Base-by-base conservation (phyloP, 2,113 vertebrate species). In the Salvelinus sp. region DNA sequence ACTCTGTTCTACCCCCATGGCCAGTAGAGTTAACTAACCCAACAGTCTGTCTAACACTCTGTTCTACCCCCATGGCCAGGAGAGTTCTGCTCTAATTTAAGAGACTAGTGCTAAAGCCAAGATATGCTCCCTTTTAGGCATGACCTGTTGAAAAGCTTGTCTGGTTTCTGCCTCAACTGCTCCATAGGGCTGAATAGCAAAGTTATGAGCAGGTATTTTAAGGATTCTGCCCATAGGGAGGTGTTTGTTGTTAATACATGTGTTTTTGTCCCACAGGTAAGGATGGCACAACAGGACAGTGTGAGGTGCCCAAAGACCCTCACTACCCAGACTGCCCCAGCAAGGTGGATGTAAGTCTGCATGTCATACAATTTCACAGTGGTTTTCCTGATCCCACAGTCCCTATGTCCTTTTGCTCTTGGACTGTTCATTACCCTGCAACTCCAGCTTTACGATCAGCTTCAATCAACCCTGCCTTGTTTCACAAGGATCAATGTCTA, bases 321-420 rank as follows among this genome's bases (percentile, higher is more conserved):
- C 94, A 90, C 76, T 98, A 94, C 85, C 96, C 97, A 2, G 96
- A 99, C 91, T 99, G 97, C 20, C 87, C 94, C 38, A 94, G 95
- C 81, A 99, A 98, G 91, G 95, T 99, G 84, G 96, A 98, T 93
- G 97, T 98, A 91, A 96, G 96, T 95, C 60, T 75, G 68, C 10
- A 65, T 69, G 48, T 79, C 75, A 75, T 58, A 67, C 58, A 79
- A 27, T 54, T 30, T 69, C 62, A 66, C 48, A 60, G 66, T 80
- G 70, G 23, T 66, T 28, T 30, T 28, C 73, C 28, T 67, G 28
- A n/a, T n/a, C 67, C 50, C 18, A 54, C 16, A 5, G 50, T 5
- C 50, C 1, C 16, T 16, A 3, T 54, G 50, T 14, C 18, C 30
- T 48, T 33, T 33, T 65, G 50, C 67, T 69, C 33, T 78, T 44